Percentiles rank a stretch among this genome's conserved stretches.
phyloP scores from a whole-genome alignment of 1,140 invertebrate species.

The Oedothorax gibbosus region DNA sequence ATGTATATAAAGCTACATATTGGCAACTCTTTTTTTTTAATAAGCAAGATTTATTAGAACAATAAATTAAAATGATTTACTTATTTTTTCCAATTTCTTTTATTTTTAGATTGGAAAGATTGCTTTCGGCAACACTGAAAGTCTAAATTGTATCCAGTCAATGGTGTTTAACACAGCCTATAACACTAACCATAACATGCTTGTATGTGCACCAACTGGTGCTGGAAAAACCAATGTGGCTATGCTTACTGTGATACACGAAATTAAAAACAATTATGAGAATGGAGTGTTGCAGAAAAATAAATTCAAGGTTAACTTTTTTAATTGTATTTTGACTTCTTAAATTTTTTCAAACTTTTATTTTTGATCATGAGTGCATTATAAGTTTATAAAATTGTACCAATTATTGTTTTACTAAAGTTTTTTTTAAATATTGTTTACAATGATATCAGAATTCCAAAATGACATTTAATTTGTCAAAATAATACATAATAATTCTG shows the following conservation, averaged over 20 bases:
- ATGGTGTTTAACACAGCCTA: slow-evolving; percentile 96
- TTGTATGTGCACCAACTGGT: slow-evolving; percentile 91
- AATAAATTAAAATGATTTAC: too few species aligned
- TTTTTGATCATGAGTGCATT: too few species aligned
- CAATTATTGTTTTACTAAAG: too few species aligned
- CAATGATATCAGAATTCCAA: too few species aligned
- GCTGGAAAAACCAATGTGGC: slow-evolving; percentile 99
- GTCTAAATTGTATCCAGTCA: slow-evolving; percentile 94
- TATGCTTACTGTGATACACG: slow-evolving; percentile 89
- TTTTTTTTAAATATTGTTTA: too few species aligned
- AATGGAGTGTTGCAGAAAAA: slow-evolving; percentile 85
- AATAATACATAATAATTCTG: too few species aligned
- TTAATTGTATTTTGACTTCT: not conserved
- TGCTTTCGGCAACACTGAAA: slow-evolving; percentile 87
- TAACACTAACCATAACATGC: slow-evolving; percentile 95
- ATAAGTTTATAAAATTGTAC: too few species aligned
- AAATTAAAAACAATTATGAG: slow-evolving; percentile 87
- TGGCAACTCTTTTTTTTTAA: too few species aligned
- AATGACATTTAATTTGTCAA: too few species aligned
- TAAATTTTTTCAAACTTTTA: too few species aligned
- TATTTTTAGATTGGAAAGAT: slow-evolving; percentile 79
- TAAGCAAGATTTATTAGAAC: too few species aligned
- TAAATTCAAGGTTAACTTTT: slow-evolving; percentile 86
- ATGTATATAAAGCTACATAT: too few species aligned
- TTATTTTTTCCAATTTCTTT: not conserved